Conservation (phyloP, 2,113 vertebrate genomes). For the Struthidea cinerea region DNA sequence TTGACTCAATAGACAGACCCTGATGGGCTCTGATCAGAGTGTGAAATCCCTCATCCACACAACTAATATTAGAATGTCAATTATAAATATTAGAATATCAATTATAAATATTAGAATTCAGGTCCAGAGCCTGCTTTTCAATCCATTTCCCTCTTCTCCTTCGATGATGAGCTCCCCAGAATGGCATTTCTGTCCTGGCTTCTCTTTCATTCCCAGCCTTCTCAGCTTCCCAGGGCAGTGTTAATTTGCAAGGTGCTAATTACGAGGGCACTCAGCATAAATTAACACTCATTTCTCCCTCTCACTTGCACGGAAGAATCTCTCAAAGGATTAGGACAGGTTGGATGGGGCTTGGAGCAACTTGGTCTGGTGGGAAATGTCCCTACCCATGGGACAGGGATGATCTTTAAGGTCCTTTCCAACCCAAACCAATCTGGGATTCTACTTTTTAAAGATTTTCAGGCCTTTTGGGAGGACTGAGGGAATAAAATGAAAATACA, state of each 20-base stretch:
- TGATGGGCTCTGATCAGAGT: neutral
- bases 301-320: neutral
- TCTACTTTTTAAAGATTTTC: neutral
- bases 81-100: no score
- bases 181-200: neutral
- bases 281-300: neutral
- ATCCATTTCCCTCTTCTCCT: neutral
- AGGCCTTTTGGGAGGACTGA: neutral
- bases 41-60: neutral
- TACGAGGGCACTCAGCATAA: neutral
- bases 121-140: neutral
- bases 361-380: neutral
- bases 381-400: neutral
- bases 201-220: neutral
- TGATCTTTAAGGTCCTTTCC: neutral
- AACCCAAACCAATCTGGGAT: neutral
- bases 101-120: neutral
- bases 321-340: neutral
- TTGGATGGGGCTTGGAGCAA: neutral
- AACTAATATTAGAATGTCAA: neutral
- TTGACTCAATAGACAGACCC: neutral
- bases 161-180: neutral
- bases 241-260: constrained; percentile 37
- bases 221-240: neutral
- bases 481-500: neutral